A percentile compares a stretch with the other conserved stretches of the same genome.
phyloP scores from a whole-genome alignment of 1,140 invertebrate species.

The Neoseiulus cucumeris region DNA sequence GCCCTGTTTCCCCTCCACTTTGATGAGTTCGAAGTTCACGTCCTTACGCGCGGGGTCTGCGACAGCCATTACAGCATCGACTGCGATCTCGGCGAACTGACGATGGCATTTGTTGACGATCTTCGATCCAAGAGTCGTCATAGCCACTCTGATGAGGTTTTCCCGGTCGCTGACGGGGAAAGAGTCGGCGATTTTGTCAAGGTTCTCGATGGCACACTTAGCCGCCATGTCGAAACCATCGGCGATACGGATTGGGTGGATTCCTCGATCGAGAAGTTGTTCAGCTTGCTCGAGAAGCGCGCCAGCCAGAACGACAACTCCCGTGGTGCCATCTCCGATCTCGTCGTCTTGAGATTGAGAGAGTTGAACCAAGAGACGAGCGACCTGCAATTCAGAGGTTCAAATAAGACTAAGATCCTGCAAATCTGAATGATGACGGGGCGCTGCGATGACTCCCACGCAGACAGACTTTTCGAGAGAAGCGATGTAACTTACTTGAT shows the following conservation, averaged over 20 bases:
- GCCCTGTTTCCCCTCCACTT: constrained; percentile 94
- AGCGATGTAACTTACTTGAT: constrained; percentile 28
- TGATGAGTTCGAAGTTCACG: constrained; percentile 98
- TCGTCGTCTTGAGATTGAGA: constrained; percentile 98
- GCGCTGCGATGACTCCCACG: no score
- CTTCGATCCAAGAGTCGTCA: constrained; percentile 98
- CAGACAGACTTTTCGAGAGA: no score
- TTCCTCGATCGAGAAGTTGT: constrained; percentile 74
- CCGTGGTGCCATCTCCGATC: constrained; percentile 98
- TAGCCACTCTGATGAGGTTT: constrained; percentile 77
- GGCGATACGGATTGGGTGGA: constrained; percentile 95
- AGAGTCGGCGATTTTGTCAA: constrained; percentile 68
- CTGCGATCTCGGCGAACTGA: constrained; percentile 97
- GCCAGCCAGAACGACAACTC: constrained; percentile 79
- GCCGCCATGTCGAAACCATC: constrained; percentile 97
- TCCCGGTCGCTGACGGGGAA: constrained; percentile 75
- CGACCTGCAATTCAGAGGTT: constrained; percentile 44
- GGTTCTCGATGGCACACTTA: constrained; percentile 59
- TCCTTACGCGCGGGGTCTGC: constrained; percentile 81
- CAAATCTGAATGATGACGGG: no score
- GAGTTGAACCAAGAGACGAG: constrained; percentile 90
- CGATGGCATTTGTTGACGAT: constrained; percentile 59
- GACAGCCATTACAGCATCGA: constrained; percentile 79
- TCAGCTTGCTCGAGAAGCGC: constrained; percentile 90
- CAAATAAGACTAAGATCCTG: no score